Base-by-base conservation (phyloP, 2,113 vertebrate genomes). In the Tringa solitaria region DNA sequence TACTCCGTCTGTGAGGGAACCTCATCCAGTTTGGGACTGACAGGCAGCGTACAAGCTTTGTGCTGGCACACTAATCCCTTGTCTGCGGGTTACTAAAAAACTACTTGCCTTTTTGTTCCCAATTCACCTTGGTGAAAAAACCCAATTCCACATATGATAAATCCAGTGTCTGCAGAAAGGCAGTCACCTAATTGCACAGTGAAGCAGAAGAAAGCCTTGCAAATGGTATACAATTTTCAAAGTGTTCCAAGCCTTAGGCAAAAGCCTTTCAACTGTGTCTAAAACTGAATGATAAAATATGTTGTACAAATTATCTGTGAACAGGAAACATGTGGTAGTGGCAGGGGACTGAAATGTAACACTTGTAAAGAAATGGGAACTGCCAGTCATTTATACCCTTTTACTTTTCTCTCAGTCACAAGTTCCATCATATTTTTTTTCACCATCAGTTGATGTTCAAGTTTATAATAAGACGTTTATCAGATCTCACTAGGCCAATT, bases 271-370 rank as follows among this genome's bases (percentile, higher is more conserved):
- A 98, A 98, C 98, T 98, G 98, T 98, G 98, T 98, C 98, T 98
- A 98, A 98, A 98, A 98, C 98, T 98, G 98, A 98, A 98, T 98
- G 98, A 98, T 98, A 98, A 98, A 98, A 98, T 98, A 98, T 98
- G 98, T 98, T 98, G 98, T 98, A 98, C 98, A 98, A 98, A 98
- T 98, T 98, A 98, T 98, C 98, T 98, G 98, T 98, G 98, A 98
- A 98, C 98, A 98, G 98, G 98, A 98, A 98, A 98, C 98, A 98
- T 98, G 98, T 98, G 98, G 98, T 97, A 97, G 98, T 98, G 98
- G 98, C 98, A 98, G 97, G 98, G 98, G 98, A 98, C 98, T 98
- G 98, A 98, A 98, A 98, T 98, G 97, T 98, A 98, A 98, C 98
- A 98, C 98, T 98, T 98, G 98, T 98, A 98, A 98, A 98, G 98